A percentile compares a stretch with the other conserved stretches of the same genome.
These are phyloP conservation scores for Zingel zingel DNA, from an alignment of 2,113 vertebrate species.

Conservation along the genomic window DNA sequence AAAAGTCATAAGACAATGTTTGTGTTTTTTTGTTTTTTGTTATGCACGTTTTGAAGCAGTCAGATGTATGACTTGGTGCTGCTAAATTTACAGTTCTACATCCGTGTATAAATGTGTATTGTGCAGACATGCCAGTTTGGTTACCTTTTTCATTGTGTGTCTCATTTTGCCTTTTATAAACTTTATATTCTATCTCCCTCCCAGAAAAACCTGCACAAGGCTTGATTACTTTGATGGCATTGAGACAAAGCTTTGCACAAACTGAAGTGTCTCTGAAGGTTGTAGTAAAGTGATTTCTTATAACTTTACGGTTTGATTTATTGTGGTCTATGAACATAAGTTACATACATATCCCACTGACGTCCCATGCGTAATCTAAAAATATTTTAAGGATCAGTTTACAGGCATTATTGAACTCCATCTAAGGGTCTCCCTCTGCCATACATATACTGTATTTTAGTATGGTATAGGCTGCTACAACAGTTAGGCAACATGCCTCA, in stretches of 20 bases:
- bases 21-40: constrained; percentile 35
- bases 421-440: neutral
- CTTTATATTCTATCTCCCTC: neutral
- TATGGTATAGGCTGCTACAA: no score
- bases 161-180: constrained; percentile 27
- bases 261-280: constrained; percentile 25
- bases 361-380: neutral
- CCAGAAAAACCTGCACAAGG: constrained; percentile 15
- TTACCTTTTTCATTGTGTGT: constrained; percentile 25
- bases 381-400: neutral
- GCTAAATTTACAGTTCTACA: constrained; percentile 52
- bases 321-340: constrained; percentile 1
- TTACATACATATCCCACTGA: neutral
- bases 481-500: neutral
- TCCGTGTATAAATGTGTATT: constrained; percentile 58
- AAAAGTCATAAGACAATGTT: neutral
- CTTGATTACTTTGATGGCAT: constrained; percentile 4
- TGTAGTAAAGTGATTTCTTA: constrained; percentile 27
- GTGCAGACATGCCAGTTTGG: constrained; percentile 27
- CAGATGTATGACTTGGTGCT: constrained; percentile 55
- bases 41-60: constrained; percentile 40
- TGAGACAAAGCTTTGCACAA: constrained; percentile 26
- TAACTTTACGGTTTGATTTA: constrained; percentile 6
- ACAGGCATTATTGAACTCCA: neutral
- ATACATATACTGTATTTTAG: neutral